Conservation (phyloP, 1,140 invertebrate species). For the Gonatopus flavifemur region DNA sequence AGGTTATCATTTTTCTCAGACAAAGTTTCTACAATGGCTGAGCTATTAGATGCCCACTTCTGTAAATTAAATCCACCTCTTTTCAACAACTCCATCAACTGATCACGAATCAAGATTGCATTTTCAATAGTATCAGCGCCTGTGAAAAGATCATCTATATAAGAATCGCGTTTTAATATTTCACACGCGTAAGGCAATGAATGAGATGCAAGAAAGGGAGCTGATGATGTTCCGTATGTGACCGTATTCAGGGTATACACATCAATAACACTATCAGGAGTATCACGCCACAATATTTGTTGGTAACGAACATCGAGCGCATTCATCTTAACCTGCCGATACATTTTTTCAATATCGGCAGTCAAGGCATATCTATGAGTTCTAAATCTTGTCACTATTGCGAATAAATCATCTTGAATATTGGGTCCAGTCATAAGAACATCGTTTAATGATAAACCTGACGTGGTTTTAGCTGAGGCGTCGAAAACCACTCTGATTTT, state of each 20-base stretch:
- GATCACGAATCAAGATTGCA: not conserved
- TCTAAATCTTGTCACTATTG: constrained; percentile 26
- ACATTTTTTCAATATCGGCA: constrained; percentile 42
- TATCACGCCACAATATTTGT: constrained; percentile 35
- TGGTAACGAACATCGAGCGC: constrained; percentile 28
- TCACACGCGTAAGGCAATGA: not conserved
- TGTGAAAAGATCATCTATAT: constrained; percentile 3
- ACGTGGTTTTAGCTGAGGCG: not conserved
- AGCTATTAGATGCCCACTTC: not conserved
- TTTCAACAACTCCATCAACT: not conserved
- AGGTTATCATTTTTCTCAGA: not conserved
- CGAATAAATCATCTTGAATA: constrained; percentile 35
- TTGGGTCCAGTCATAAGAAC: constrained; percentile 17
- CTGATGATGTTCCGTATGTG: not conserved
- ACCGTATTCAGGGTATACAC: not conserved
- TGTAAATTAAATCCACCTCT: not conserved
- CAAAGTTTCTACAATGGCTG: not conserved
- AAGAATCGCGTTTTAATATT: not conserved
- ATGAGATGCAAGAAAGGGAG: not conserved
- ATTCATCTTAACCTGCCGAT: constrained; percentile 32
- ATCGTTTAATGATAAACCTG: constrained; percentile 32
- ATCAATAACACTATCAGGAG: not conserved
- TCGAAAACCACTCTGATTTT: not conserved
- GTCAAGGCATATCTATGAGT: constrained; percentile 17
- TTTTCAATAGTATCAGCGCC: not conserved